These are phyloP conservation scores for Hyposoter didymator DNA, from an alignment of 2,888 invertebrate genomes.

Conservation along the genomic window DNA sequence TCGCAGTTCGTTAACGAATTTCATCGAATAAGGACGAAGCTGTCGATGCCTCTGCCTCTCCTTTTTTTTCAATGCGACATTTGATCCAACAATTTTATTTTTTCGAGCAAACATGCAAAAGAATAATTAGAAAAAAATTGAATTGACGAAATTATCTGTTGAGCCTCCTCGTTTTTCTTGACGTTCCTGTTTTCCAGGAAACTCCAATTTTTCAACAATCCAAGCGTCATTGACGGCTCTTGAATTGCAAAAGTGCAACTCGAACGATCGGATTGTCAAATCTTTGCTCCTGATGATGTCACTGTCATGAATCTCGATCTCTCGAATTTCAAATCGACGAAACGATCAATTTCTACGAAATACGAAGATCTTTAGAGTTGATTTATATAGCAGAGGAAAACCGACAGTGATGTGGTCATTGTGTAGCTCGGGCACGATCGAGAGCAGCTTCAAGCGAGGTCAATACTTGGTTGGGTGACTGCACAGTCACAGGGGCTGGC, in stretches of 20 bases:
- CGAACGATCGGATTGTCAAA: conserved; percentile 17
- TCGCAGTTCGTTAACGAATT: background rate
- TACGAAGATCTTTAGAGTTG: conserved; percentile 1
- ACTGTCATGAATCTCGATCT: conserved; percentile 1
- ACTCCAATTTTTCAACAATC: background rate
- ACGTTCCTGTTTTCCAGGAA: background rate
- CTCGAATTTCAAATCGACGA: conserved; percentile 23
- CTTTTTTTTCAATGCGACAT: too few species aligned
- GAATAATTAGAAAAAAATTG: background rate
- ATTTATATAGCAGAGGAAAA: background rate
- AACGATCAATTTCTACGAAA: background rate
- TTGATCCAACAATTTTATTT: background rate
- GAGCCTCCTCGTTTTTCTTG: background rate
- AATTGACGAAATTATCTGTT: background rate
- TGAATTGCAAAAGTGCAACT: background rate
- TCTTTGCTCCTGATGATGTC: conserved; percentile 1
- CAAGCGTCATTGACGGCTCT: background rate
- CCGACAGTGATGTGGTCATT: background rate
- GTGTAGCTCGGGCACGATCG: background rate
- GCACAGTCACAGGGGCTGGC: too few species aligned
- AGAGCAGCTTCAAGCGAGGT: background rate
- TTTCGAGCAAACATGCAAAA: background rate
- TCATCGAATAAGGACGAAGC: background rate
- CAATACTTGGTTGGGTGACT: too few species aligned
- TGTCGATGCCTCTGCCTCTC: background rate